A percentile compares a stretch with the other conserved stretches of the same genome.
Evolutionary conservation across 2,888 invertebrate species (phyloP).

Genomic region (Opisthograptis luteolata): DNA sequence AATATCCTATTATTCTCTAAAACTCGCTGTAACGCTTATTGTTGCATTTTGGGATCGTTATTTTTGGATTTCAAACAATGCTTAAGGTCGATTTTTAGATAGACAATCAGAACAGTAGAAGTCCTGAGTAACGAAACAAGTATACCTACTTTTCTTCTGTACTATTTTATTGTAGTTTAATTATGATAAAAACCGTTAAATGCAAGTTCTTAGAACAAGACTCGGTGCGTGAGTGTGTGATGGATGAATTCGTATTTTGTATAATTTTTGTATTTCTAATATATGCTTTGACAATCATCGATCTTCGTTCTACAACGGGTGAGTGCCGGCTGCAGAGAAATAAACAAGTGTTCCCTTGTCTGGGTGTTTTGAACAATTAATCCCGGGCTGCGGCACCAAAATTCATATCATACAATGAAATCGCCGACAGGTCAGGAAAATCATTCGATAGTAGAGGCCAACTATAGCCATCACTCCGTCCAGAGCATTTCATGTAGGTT

Average conservation of each 20-base stretch:
- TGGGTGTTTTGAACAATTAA: not conserved
- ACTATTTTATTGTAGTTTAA: constrained; percentile 35
- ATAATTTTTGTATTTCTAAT: constrained; percentile 8
- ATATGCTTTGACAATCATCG: constrained; percentile 16
- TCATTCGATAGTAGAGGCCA: not conserved
- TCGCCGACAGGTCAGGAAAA: not conserved
- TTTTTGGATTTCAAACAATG: constrained; percentile 4
- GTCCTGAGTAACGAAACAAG: constrained; percentile 30
- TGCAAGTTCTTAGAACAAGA: constrained; percentile 27
- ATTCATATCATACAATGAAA: not conserved
- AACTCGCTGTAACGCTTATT: constrained; percentile 22
- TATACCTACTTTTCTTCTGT: constrained; percentile 22
- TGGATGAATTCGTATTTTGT: constrained; percentile 8
- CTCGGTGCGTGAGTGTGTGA: constrained; percentile 30
- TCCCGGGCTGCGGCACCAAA: constrained; percentile 5
- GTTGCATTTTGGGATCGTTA: constrained; percentile 17
- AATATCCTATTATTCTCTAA: constrained; percentile 13
- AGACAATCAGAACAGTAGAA: too few relatives aligned
- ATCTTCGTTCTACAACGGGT: constrained; percentile 20
- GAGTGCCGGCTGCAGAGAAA: not conserved
- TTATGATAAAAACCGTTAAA: constrained; percentile 13
- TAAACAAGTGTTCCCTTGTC: not conserved
- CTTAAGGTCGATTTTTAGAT: constrained; percentile 15
- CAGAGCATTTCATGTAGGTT: constrained; percentile 11
- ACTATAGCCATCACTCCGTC: not conserved